Conservation (phyloP, 2,113 vertebrate genomes). For the Sapayoa aenigma region DNA sequence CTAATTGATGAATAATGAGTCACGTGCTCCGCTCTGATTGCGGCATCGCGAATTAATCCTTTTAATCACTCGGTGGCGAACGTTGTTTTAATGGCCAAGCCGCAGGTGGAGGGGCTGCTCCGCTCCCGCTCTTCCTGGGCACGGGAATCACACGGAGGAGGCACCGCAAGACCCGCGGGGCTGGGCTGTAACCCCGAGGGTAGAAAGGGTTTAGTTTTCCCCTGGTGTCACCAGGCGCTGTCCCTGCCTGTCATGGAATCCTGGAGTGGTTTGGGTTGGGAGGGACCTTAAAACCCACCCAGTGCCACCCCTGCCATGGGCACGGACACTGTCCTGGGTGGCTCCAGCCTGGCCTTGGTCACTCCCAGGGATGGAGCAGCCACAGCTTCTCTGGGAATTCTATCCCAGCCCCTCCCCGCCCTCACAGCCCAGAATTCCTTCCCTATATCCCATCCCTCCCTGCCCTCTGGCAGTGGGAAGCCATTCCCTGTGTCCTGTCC, state of each 20-base stretch:
- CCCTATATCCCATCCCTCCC: too few relatives aligned
- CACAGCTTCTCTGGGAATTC: neutral
- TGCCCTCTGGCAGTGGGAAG: neutral
- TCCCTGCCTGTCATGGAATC: neutral
- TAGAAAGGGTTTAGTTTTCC: accelerated
- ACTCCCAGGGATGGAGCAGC: neutral
- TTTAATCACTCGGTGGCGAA: constrained; percentile 6
- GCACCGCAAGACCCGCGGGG: neutral
- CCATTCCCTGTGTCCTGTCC: neutral
- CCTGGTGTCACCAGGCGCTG: accelerated
- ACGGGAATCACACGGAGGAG: neutral
- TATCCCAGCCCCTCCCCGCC: neutral
- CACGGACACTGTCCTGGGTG: neutral
- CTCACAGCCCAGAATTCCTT: neutral
- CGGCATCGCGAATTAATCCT: constrained; percentile 60
- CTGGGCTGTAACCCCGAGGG: accelerated
- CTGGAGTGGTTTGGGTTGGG: accelerated
- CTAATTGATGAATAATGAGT: constrained; percentile 61
- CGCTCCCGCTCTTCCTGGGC: neutral
- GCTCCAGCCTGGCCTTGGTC: neutral
- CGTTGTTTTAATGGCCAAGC: neutral
- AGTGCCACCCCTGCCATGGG: neutral
- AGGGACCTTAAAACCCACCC: accelerated
- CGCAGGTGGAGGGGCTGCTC: constrained; percentile 35
- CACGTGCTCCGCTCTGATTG: constrained; percentile 54